Conservation (phyloP, 2,113 vertebrate species). For the Turnix velox region DNA sequence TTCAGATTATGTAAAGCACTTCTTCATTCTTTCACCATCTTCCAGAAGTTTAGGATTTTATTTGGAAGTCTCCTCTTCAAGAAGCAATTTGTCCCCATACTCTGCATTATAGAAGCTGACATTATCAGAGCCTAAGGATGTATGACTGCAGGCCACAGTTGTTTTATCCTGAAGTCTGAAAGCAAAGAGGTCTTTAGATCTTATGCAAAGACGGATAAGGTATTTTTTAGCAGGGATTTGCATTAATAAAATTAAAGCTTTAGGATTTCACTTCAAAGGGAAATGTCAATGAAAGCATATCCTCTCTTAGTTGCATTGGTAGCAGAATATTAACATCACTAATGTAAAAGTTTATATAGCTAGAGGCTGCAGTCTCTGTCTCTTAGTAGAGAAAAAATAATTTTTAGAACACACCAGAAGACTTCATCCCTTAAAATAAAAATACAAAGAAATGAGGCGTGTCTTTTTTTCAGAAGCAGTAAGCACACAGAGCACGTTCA, state of each 20-base stretch:
- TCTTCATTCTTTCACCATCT: not conserved
- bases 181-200: constrained; percentile 19
- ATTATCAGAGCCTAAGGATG: not conserved
- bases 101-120: not conserved
- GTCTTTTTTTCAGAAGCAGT: not conserved
- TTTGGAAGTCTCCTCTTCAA: not conserved
- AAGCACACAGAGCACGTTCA: not conserved
- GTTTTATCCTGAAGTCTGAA: constrained; percentile 15
- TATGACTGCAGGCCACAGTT: not conserved
- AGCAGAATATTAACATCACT: constrained; percentile 10
- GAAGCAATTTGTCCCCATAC: not conserved
- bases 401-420: not conserved
- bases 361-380: not conserved
- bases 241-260: constrained; percentile 60
- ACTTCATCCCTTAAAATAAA: not conserved
- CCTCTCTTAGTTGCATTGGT: constrained; percentile 22
- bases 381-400: constrained; percentile 12
- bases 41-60: not conserved
- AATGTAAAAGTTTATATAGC: constrained; percentile 16
- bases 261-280: constrained; percentile 56
- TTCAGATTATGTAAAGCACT: not conserved
- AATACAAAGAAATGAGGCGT: not conserved
- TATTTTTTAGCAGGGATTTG: constrained; percentile 32
- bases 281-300: constrained; percentile 33
- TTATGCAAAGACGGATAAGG: constrained; percentile 33